Base-by-base conservation (phyloP, 1,140 invertebrate species). In the Archivesica marissinica region DNA sequence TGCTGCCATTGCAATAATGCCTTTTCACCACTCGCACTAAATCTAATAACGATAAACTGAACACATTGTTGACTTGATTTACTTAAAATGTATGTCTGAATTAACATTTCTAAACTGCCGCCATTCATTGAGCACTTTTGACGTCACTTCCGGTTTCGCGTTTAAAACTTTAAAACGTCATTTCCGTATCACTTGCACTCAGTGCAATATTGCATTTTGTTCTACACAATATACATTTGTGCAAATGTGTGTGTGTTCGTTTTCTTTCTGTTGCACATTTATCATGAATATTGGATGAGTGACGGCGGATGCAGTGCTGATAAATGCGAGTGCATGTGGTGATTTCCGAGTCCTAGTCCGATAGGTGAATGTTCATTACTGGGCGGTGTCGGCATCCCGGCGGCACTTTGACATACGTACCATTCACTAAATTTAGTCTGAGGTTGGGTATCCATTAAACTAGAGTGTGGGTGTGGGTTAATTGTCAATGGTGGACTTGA, bases 341-440 rank as follows among this genome's bases (percentile, higher is more conserved):
- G 33, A 2, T 28, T 30, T 2, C 74, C 74, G 1, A 61, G 7
- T 94, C 88, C 95, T 88, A 89, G 94, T 92, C 88, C 86, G n/a
- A 96, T 93, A 13, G 95, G 94, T 25, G 95, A 95, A 84, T 95
- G 95, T 88, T 95, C 95, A 79, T 93, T 95, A 92, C 93, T 94
- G 28, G 95, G 90, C 86, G 95, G 80, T 25, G 85, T 81, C 1
- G 85, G 87, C 75, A 85, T 79, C n/a, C 92, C 52, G 90, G 91
- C 93, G 1, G 94, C 92, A 79, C 94, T 95, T 89, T 95, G 95
- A 87, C 95, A 96, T 44, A 96, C 94, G 92, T 96, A 95, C 96
- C 96, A 96, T 91, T 96, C 95, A 90, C 94, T 94, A 86, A 96
- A 89, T 88, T 95, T 92, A 72, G 95, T 94, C 28, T 91, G 89